Conservation (phyloP, 2,888 invertebrate species). For the Anaspis maculata region DNA sequence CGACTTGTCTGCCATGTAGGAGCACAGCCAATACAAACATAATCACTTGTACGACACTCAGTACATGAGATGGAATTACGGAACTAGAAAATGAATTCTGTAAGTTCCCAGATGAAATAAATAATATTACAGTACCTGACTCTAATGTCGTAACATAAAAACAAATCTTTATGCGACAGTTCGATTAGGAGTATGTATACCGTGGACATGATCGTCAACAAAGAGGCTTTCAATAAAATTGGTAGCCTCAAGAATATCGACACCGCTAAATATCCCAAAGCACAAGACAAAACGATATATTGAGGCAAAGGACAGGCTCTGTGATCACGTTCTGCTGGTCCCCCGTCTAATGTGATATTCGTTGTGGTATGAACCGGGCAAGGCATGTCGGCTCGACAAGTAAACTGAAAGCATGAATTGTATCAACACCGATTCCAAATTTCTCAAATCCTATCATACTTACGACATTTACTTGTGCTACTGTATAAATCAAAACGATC, state of each 20-base stretch:
- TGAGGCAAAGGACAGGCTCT: slow-evolving; percentile 77
- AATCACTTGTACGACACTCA: slow-evolving; percentile 69
- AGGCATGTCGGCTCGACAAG: slow-evolving; percentile 49
- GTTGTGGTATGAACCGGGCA: slow-evolving; percentile 45
- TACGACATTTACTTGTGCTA: slow-evolving; percentile 90
- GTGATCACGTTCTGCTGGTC: slow-evolving; percentile 49
- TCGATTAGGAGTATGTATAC: slow-evolving; percentile 75
- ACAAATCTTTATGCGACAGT: slow-evolving; percentile 70
- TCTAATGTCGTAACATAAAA: slow-evolving; percentile 72
- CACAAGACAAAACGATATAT: slow-evolving; percentile 78
- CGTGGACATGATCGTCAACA: slow-evolving; percentile 69
- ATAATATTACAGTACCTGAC: slow-evolving; percentile 64
- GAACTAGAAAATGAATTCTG: slow-evolving; percentile 27
- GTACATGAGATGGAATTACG: slow-evolving; percentile 68
- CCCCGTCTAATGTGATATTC: slow-evolving; percentile 46
- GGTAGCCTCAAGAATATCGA: slow-evolving; percentile 79
- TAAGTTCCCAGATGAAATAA: background rate
- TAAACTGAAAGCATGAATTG: slow-evolving; percentile 47
- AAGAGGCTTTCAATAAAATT: slow-evolving; percentile 69
- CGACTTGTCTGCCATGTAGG: slow-evolving; percentile 76
- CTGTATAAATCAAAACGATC: slow-evolving; percentile 76
- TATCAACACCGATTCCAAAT: no score
- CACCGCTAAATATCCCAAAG: slow-evolving; percentile 75
- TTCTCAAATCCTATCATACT: slow-evolving; percentile 38
- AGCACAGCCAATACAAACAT: slow-evolving; percentile 77